These are phyloP conservation scores for Acleris literana DNA, from an alignment of 2,888 invertebrate species.

Conservation along the genomic window DNA sequence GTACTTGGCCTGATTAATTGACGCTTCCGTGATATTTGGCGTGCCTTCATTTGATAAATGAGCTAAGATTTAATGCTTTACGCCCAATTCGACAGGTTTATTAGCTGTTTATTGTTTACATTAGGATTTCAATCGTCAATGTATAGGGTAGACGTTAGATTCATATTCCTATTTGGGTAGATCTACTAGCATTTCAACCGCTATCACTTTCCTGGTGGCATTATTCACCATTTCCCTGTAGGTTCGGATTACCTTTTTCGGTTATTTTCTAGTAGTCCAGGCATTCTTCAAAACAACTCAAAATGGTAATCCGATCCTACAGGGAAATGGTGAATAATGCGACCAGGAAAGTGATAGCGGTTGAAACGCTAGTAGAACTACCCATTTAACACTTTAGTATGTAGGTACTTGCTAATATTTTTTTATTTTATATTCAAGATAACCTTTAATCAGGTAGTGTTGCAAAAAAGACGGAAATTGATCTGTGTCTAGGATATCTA, in stretches of 20 bases:
- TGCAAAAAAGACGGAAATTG: constrained; percentile 8
- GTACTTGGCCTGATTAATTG: constrained; percentile 49
- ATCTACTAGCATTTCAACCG: no score
- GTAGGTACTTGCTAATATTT: background rate
- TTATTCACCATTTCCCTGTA: no score
- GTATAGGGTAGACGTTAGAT: background rate
- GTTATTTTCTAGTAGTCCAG: no score
- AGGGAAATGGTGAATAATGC: no score
- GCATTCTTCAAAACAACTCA: no score
- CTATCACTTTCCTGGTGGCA: no score
- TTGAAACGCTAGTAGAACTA: no score
- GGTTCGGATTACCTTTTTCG: no score
- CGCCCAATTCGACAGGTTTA: constrained; percentile 9
- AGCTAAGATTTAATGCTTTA: constrained; percentile 7
- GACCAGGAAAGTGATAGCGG: no score
- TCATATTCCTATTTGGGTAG: constrained; percentile 3
- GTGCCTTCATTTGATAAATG: constrained; percentile 34
- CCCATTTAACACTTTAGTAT: background rate
- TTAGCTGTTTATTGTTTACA: constrained; percentile 4
- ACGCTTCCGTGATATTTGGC: constrained; percentile 46
- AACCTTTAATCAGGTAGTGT: constrained; percentile 13
- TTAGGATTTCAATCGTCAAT: background rate
- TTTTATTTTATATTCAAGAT: constrained; percentile 9
- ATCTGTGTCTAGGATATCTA: constrained; percentile 27
- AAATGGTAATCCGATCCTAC: no score